Evolutionary conservation across 2,888 invertebrate species (phyloP).

Genomic region (Linnaemya vulpina): DNA sequence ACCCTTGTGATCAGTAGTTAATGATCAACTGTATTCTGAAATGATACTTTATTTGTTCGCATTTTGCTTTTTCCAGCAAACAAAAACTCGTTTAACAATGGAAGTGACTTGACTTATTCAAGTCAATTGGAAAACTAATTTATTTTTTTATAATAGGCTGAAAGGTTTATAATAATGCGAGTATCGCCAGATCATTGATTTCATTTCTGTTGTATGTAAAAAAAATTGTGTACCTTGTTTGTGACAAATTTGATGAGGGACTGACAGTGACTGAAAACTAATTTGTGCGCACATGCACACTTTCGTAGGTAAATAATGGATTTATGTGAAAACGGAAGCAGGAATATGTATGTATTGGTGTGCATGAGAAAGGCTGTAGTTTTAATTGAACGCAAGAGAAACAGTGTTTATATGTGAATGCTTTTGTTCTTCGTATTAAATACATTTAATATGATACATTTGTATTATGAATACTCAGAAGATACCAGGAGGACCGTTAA

Average conservation of each 20-base stretch:
- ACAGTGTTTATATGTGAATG: neutral
- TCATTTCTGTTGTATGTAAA: neutral
- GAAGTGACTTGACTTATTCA: conserved; percentile 66
- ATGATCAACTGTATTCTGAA: conserved; percentile 58
- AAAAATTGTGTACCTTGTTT: conserved; percentile 47
- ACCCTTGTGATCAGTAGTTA: conserved; percentile 68
- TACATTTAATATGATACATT: neutral
- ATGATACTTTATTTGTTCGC: conserved; percentile 23
- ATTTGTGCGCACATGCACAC: conserved; percentile 50
- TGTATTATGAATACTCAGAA: too few species aligned
- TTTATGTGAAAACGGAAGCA: neutral
- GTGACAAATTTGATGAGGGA: conserved; percentile 73
- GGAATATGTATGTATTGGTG: neutral
- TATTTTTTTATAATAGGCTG: conserved; percentile 60
- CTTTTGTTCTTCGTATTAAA: neutral
- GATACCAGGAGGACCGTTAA: too few species aligned
- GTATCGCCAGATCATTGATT: conserved; percentile 50
- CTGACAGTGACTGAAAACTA: conserved; percentile 72
- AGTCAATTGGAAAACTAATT: conserved; percentile 72
- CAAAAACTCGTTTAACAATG: conserved; percentile 45
- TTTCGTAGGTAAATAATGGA: neutral
- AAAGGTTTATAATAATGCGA: conserved; percentile 3
- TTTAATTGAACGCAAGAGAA: conserved; percentile 39
- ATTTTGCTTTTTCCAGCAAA: conserved; percentile 1
- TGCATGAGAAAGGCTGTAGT: conserved; percentile 27